Conservation (phyloP, 2,113 vertebrate genomes). For the Eurypyga helias region DNA sequence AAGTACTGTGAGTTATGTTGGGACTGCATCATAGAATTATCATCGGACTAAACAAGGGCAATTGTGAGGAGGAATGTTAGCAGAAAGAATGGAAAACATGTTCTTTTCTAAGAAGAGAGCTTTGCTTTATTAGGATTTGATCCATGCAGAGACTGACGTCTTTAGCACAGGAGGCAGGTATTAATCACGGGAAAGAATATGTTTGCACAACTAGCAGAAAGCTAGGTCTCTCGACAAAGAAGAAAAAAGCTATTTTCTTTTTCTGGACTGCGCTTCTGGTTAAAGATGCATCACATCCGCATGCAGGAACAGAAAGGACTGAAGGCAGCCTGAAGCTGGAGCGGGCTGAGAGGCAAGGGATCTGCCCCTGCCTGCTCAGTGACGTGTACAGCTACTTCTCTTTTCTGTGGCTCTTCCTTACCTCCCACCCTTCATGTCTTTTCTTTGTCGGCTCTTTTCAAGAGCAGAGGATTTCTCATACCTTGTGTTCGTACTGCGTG, state of each 20-base stretch:
- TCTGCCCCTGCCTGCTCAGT: background rate
- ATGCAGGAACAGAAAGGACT: background rate
- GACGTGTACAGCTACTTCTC: background rate
- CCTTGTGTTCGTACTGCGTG: background rate
- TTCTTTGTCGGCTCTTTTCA: background rate
- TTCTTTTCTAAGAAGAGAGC: background rate
- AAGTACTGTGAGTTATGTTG: background rate
- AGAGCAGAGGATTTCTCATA: background rate
- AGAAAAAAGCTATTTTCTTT: background rate
- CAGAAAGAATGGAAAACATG: background rate
- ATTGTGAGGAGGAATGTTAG: constrained; percentile 23
- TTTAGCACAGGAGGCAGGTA: constrained; percentile 31
- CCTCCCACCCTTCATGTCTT: background rate
- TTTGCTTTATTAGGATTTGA: background rate
- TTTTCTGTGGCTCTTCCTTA: background rate
- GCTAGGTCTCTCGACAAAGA: background rate
- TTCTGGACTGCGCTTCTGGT: background rate
- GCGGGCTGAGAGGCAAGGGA: background rate
- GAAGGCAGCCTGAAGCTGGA: background rate
- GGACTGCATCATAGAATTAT: constrained; percentile 7
- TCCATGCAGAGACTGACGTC: background rate
- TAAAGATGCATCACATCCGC: background rate
- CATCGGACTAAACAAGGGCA: constrained; percentile 19
- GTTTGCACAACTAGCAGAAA: background rate
- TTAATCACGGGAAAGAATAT: background rate